Conservation (phyloP, 2,797 vertebrate species). For the Gymnocypris eckloni region DNA sequence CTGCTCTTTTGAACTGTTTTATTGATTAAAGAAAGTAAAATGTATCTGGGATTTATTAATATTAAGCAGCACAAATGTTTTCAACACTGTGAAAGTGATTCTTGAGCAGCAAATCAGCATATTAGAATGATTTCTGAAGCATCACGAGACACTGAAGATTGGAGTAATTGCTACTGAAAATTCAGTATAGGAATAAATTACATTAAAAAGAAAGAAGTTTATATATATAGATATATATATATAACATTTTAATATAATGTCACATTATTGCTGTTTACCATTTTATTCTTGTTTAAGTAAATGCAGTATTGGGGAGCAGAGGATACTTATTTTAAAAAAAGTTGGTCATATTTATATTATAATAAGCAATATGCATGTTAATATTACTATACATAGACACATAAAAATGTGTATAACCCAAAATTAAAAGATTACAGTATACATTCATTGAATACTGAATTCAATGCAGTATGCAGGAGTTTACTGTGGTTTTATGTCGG, state of each 20-base stretch:
- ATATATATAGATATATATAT: no score
- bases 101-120: no score
- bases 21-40: no score
- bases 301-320: no score
- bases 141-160: background rate
- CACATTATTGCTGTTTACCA: background rate
- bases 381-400: background rate
- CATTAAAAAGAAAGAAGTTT: background rate
- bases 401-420: background rate
- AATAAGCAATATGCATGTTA: background rate
- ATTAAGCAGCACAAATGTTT: no score
- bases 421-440: background rate
- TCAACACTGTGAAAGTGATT: no score
- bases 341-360: background rate
- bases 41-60: no score
- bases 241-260: background rate
- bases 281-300: background rate
- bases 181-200: background rate
- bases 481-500: background rate
- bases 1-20: no score
- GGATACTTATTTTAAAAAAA: no score
- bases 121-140: no score
- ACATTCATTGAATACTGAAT: background rate
- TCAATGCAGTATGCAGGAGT: background rate
- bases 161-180: background rate